Percentiles rank a stretch among this genome's conserved stretches.
These are phyloP conservation scores for Nemotelus nigrinus DNA, from an alignment of 2,888 invertebrate genomes.

Conservation along the genomic window DNA sequence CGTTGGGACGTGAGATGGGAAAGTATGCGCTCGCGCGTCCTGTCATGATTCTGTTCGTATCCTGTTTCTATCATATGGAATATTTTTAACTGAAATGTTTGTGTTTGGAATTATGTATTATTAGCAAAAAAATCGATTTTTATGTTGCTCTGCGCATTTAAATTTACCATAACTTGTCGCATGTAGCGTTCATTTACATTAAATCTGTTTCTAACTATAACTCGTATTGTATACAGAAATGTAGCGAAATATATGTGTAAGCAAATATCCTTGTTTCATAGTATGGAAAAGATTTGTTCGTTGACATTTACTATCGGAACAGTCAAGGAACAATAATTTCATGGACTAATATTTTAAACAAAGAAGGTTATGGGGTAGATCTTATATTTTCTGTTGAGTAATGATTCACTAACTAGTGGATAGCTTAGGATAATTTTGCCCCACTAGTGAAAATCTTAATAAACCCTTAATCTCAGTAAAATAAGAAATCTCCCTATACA, in stretches of 20 bases:
- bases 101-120: neutral
- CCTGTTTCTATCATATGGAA: constrained; percentile 14
- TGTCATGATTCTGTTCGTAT: constrained; percentile 10
- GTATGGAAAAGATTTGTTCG: neutral
- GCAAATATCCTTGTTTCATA: constrained; percentile 6
- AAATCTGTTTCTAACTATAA: constrained; percentile 9
- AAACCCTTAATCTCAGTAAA: too few species aligned
- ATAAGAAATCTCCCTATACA: too few species aligned
- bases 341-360: too few species aligned
- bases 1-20: neutral
- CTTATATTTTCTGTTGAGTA: too few species aligned
- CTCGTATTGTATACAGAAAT: constrained; percentile 6
- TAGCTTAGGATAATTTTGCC: too few species aligned
- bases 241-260: constrained; percentile 40
- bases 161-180: neutral
- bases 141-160: constrained; percentile 20
- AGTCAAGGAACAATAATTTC: too few species aligned
- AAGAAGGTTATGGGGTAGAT: too few species aligned
- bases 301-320: neutral
- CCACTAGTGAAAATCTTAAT: too few species aligned
- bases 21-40: constrained; percentile 16
- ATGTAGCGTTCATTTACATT: constrained; percentile 6
- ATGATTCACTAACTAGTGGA: too few species aligned
- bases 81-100: constrained; percentile 22
- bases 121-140: constrained; percentile 23